phyloP scores from a whole-genome alignment of 1,140 invertebrate genomes.

The Bombus waltoni region DNA sequence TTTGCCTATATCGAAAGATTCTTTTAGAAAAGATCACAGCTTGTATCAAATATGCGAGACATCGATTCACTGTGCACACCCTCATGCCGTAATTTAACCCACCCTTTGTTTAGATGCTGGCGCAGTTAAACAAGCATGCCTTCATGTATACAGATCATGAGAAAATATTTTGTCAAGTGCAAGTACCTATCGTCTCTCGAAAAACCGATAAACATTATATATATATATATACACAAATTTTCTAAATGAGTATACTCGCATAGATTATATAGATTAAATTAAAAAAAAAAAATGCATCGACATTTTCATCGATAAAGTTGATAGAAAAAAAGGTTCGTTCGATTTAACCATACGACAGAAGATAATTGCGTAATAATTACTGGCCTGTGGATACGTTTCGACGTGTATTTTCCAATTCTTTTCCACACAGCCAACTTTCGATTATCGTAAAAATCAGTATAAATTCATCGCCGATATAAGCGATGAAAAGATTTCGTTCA shows the following conservation, averaged over 20 bases:
- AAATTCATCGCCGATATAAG: neutral
- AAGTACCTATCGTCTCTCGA: slow-evolving; percentile 6
- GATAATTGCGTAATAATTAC: no score
- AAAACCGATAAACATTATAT: slow-evolving; percentile 30
- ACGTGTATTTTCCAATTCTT: neutral
- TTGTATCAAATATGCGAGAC: slow-evolving; percentile 8
- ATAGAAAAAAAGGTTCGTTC: no score
- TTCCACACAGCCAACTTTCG: neutral
- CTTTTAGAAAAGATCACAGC: neutral
- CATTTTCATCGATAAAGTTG: no score
- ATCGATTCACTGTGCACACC: slow-evolving; percentile 26
- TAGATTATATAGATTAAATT: no score
- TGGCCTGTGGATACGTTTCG: no score
- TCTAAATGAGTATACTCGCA: no score
- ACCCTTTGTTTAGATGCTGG: slow-evolving; percentile 53
- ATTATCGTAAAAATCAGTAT: neutral
- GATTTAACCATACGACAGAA: no score
- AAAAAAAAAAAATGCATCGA: no score
- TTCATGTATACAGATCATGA: neutral
- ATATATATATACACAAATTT: neutral
- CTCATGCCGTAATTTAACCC: slow-evolving; percentile 44
- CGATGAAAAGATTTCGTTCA: neutral
- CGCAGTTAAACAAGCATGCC: slow-evolving; percentile 31
- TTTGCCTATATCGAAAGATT: no score
- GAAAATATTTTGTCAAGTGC: slow-evolving; percentile 66